Evolutionary conservation across 1,140 invertebrate genomes (phyloP).

Genomic region (Hylaeus volcanicus): DNA sequence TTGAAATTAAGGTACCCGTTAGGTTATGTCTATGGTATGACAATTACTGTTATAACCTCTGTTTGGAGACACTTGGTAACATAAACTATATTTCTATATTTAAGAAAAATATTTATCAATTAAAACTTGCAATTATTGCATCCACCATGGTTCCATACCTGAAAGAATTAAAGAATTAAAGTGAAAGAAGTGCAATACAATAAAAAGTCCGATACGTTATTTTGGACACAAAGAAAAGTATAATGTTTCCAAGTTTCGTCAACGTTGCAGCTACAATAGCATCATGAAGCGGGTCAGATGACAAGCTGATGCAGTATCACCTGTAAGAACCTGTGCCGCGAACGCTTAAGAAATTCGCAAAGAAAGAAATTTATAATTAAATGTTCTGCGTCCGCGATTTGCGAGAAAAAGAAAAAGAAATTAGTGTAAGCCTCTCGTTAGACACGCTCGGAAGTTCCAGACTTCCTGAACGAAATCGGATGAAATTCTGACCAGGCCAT

Average conservation of each 20-base stretch:
- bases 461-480: constrained; percentile 47
- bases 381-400: constrained; percentile 42
- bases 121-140: not conserved
- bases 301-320: too few species aligned
- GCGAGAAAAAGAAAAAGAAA: constrained; percentile 6
- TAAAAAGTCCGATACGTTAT: not conserved
- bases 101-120: not conserved
- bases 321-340: too few species aligned
- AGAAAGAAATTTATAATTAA: constrained; percentile 30
- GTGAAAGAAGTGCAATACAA: too few species aligned
- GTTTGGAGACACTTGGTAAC: not conserved
- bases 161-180: not conserved
- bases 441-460: constrained; percentile 54
- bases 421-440: constrained; percentile 49
- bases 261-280: too few species aligned
- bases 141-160: too few species aligned
- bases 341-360: not conserved
- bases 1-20: too few species aligned
- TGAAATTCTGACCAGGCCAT: constrained; percentile 32
- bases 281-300: too few species aligned
- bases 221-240: not conserved
- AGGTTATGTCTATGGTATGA: too few species aligned
- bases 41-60: not conserved
- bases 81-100: not conserved
- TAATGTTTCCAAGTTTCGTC: not conserved